Percentiles rank a stretch among this genome's conserved stretches.
Evolutionary conservation across 1,140 invertebrate species (phyloP).

Genomic region (Tetramorium parvispinum): DNA sequence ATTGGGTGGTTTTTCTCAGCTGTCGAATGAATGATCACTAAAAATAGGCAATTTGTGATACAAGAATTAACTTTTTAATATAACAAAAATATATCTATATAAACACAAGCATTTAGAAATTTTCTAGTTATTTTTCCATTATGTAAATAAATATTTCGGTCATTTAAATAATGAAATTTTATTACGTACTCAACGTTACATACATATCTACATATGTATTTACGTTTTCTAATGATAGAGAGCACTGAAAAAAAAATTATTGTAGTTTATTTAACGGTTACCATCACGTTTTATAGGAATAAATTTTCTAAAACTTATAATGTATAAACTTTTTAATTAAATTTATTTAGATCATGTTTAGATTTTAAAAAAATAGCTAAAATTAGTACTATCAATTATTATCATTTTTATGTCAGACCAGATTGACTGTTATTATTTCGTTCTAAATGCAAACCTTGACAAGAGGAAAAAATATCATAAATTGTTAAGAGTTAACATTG

Average conservation of each 20-base stretch:
- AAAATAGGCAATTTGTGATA: slow-evolving; percentile 61
- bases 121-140: background rate
- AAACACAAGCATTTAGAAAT: slow-evolving; percentile 5
- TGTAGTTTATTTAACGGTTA: background rate
- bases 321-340: background rate
- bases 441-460: background rate
- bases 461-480: background rate
- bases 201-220: slow-evolving; percentile 14
- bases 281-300: background rate
- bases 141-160: background rate
- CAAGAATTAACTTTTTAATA: slow-evolving; percentile 35
- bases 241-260: background rate
- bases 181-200: slow-evolving; percentile 11
- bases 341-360: background rate
- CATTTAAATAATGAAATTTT: background rate
- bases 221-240: slow-evolving; percentile 4
- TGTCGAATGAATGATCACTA: slow-evolving; percentile 32
- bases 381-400: slow-evolving; percentile 3
- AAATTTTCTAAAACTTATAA: background rate
- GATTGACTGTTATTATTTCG: background rate
- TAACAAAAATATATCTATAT: slow-evolving; percentile 9
- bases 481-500: slow-evolving; percentile 14
- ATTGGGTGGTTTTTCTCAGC: slow-evolving; percentile 20
- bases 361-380: background rate
- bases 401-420: background rate